Base-by-base conservation (phyloP, 2,797 vertebrate genomes). In the Hoplostethus mediterraneus region DNA sequence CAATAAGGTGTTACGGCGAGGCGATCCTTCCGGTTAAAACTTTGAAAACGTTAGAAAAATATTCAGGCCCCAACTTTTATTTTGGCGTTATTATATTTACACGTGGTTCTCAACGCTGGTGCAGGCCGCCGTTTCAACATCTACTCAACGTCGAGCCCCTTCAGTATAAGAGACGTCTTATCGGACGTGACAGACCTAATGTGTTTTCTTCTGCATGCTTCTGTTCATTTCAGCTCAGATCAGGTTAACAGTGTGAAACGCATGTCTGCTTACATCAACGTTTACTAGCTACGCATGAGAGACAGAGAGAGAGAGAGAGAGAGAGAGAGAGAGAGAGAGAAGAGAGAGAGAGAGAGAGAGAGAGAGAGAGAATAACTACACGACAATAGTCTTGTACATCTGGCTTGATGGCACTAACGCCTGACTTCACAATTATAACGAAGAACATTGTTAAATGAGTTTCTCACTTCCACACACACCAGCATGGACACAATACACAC, bases 201-300 rank as follows among this genome's bases (percentile, higher is more conserved):
- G 38, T 33, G 42, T 14, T 77, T 70, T 45, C 52, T 33, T 33
- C 33, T 1, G 2, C 6, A 5, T 33, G 58, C 21, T 33, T 33
- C 33, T 5, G 33, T 33, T 33, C 33, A 5, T 33, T 33, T 33
- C 33, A 33, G 33, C 33, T 75, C 16, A 62, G 48, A 60, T 67
- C 51, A 54, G 45, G 53, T 31, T 33, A 21, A 33, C 59, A 60
- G 57, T 52, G 68, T 73, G 30, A 79, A 83, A 55, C 31, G 38
- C 17, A 45, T 31, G 16, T 64, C 49, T 48, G 38, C 49, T 76
- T 58, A 38, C 44, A 31, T 71, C 64, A 63, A 73, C 64, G 31
- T 49, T 56, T 45, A 40, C 25, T 13, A 45, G 48, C 59, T 33
- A n/a, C 25, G 47, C 47, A 25, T 36, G 12, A 40, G 21, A 52